Evolutionary conservation across 2,113 vertebrate genomes (phyloP).

Genomic region (Cavia aperea): DNA sequence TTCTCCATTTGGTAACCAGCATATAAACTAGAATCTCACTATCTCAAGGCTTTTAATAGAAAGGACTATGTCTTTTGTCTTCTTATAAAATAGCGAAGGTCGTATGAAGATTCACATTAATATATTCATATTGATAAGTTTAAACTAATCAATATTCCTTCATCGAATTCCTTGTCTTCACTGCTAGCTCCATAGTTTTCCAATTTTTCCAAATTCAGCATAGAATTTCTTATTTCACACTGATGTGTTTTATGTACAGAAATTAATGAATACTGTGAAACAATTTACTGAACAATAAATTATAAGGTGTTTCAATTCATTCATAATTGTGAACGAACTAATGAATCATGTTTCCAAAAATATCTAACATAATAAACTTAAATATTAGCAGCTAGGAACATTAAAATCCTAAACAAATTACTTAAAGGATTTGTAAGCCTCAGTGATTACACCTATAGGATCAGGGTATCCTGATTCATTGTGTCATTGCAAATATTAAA

Average conservation of each 20-base stretch:
- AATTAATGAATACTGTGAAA: background rate
- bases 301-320: background rate
- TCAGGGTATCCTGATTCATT: background rate
- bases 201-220: background rate
- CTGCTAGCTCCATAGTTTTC: background rate
- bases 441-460: background rate
- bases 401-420: background rate
- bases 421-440: background rate
- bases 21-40: background rate
- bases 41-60: background rate
- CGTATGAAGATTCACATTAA: background rate
- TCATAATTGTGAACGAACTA: background rate
- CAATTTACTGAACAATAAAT: background rate
- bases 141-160: background rate
- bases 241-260: background rate
- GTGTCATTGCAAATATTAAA: background rate
- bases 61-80: background rate
- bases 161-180: background rate
- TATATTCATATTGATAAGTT: background rate
- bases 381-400: background rate
- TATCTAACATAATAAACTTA: background rate
- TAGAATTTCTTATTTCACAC: background rate
- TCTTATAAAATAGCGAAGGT: background rate
- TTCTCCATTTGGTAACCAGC: background rate
- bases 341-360: background rate